Conservation (phyloP, 2,888 invertebrate genomes). For the Formica aserva region DNA sequence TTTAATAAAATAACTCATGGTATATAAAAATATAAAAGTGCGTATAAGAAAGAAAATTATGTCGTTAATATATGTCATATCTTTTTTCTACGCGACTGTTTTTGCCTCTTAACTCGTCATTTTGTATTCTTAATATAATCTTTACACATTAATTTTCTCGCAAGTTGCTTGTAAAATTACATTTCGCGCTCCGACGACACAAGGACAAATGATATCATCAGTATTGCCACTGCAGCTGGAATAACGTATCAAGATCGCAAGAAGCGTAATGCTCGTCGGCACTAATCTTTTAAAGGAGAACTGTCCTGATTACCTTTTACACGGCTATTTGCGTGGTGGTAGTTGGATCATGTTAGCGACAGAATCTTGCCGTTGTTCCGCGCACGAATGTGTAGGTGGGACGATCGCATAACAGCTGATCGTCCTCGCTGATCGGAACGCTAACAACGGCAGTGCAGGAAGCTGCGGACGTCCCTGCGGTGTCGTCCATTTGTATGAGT, state of each 20-base stretch:
- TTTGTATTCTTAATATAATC: constrained; percentile 7
- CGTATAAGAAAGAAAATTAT: not conserved
- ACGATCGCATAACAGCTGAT: constrained; percentile 73
- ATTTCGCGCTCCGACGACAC: constrained; percentile 22
- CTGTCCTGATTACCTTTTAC: constrained; percentile 50
- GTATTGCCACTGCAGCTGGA: constrained; percentile 19
- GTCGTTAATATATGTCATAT: not conserved
- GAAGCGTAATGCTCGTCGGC: constrained; percentile 41
- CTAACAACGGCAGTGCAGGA: constrained; percentile 68
- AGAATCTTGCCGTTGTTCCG: constrained; percentile 37
- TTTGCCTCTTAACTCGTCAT: not conserved
- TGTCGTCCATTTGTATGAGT: constrained; percentile 77
- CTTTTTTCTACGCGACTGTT: not conserved
- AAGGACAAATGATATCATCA: constrained; percentile 43
- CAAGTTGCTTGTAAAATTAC: constrained; percentile 38
- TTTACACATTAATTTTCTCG: not conserved
- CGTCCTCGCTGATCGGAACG: constrained; percentile 75
- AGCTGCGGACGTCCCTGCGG: constrained; percentile 73
- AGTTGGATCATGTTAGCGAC: constrained; percentile 36
- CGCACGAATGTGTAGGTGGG: constrained; percentile 63
- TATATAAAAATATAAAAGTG: not conserved
- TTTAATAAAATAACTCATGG: not conserved
- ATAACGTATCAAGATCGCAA: constrained; percentile 42
- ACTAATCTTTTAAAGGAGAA: constrained; percentile 46
- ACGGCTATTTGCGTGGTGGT: constrained; percentile 48